Percentiles rank a stretch among this genome's conserved stretches.
These are phyloP conservation scores for Panagrolaimus sp. DNA, from an alignment of 1,140 invertebrate species.

Conservation along the genomic window DNA sequence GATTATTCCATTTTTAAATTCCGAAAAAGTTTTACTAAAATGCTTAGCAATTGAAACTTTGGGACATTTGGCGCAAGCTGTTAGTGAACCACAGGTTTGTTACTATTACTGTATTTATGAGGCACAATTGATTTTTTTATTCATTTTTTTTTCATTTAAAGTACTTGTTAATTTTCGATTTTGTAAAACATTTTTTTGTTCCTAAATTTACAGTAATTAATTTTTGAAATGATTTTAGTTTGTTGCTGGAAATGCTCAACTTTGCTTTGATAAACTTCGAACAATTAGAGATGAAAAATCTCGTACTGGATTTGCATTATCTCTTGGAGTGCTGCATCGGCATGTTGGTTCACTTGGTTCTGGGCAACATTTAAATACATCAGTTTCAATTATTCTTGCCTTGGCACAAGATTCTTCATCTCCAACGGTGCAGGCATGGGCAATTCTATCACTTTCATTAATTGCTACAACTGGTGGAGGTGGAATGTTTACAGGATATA, in stretches of 20 bases:
- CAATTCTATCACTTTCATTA: slow-evolving; percentile 83
- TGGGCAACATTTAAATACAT: slow-evolving; percentile 82
- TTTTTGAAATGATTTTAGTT: slow-evolving; percentile 70
- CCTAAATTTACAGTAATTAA: too few relatives aligned
- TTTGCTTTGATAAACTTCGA: slow-evolving; percentile 79
- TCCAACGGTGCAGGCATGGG: slow-evolving; percentile 89
- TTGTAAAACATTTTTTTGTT: too few relatives aligned
- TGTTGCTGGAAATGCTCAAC: slow-evolving; percentile 81
- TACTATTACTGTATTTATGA: too few relatives aligned
- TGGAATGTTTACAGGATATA: slow-evolving; percentile 93
- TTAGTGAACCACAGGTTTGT: slow-evolving; percentile 66
- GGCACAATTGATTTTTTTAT: too few relatives aligned
- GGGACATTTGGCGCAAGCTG: slow-evolving; percentile 80
- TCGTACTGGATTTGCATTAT: slow-evolving; percentile 84
- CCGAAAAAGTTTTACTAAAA: slow-evolving; percentile 72
- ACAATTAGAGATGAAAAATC: slow-evolving; percentile 70
- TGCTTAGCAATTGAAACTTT: slow-evolving; percentile 82
- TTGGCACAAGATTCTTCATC: slow-evolving; percentile 85
- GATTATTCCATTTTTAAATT: slow-evolving; percentile 69
- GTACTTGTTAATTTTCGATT: too few relatives aligned
- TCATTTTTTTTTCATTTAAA: too few relatives aligned
- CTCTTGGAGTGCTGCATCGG: slow-evolving; percentile 81
- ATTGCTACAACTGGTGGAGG: slow-evolving; percentile 92
- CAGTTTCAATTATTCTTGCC: slow-evolving; percentile 84
- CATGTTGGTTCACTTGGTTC: slow-evolving; percentile 80